Conservation (phyloP, 2,888 invertebrate genomes). For the Erynnis tages region DNA sequence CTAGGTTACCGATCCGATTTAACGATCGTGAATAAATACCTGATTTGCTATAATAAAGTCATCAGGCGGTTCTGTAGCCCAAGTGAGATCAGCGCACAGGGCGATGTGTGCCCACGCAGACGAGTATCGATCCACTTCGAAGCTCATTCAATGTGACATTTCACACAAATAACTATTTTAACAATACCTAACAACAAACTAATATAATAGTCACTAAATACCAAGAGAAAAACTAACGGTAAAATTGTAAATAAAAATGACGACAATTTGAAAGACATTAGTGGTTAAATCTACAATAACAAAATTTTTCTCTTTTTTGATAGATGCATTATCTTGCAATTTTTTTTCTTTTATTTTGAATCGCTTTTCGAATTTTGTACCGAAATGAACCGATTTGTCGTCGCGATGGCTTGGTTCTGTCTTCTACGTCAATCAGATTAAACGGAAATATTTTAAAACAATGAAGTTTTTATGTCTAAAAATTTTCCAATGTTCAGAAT, state of each 20-base stretch:
- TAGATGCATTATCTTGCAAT: constrained; percentile 62
- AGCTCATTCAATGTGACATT: constrained; percentile 80
- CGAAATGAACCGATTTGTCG: constrained; percentile 57
- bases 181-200: constrained; percentile 60
- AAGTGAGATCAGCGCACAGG: constrained; percentile 79
- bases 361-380: constrained; percentile 73
- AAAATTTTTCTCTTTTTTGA: constrained; percentile 79
- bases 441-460: background rate
- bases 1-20: too few relatives aligned
- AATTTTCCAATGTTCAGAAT: too few relatives aligned
- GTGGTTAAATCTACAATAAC: constrained; percentile 76
- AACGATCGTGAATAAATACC: constrained; percentile 44
- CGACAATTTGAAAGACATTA: constrained; percentile 78
- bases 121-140: constrained; percentile 74
- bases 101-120: constrained; percentile 78
- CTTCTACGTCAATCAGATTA: constrained; percentile 9
- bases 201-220: constrained; percentile 73
- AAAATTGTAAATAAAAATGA: constrained; percentile 76
- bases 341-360: constrained; percentile 73
- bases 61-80: constrained; percentile 74
- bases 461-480: background rate
- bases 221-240: constrained; percentile 70
- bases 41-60: constrained; percentile 75
- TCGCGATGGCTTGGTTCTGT: constrained; percentile 57
- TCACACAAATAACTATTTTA: constrained; percentile 69